These are phyloP conservation scores for Epirrhoe alternata DNA, from an alignment of 2,888 invertebrate genomes.

Conservation along the genomic window DNA sequence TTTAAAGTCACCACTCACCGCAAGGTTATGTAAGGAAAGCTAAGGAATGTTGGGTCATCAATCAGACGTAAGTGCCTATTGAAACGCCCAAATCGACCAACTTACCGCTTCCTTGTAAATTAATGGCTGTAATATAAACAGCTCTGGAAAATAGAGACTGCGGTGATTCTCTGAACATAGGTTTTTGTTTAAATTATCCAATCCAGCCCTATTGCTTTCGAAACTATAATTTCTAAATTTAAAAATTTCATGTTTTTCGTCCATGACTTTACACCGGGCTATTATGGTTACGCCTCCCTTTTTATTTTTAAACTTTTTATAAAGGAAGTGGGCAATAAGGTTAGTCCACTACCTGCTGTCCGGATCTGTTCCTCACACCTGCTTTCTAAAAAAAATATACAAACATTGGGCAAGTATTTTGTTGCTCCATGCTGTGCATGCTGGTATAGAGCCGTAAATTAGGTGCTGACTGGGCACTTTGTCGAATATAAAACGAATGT, in stretches of 20 bases:
- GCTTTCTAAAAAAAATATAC: constrained; percentile 75
- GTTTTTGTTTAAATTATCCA: constrained; percentile 39
- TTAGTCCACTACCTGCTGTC: constrained; percentile 69
- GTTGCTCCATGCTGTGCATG: constrained; percentile 58
- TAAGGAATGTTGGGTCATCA: constrained; percentile 64
- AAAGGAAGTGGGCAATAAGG: constrained; percentile 75
- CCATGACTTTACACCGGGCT: constrained; percentile 64
- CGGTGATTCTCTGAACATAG: constrained; percentile 31
- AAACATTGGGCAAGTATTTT: constrained; percentile 69
- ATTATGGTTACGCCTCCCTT: constrained; percentile 59
- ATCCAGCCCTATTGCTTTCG: constrained; percentile 22
- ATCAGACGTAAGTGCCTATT: constrained; percentile 64
- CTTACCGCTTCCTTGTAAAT: constrained; percentile 66
- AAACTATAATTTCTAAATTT: constrained; percentile 49
- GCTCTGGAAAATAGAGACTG: constrained; percentile 44
- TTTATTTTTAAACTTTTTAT: constrained; percentile 65
- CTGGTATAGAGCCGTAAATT: constrained; percentile 62
- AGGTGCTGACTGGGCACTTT: constrained; percentile 49
- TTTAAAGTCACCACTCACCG: constrained; percentile 49
- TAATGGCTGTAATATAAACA: constrained; percentile 62
- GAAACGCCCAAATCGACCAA: constrained; percentile 54
- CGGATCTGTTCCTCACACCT: constrained; percentile 66
- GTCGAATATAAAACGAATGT: constrained; percentile 9
- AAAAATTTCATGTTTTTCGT: constrained; percentile 51
- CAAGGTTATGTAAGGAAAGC: constrained; percentile 53